A percentile compares a stretch with the other conserved stretches of the same genome.
phyloP scores from a whole-genome alignment of 64 coral and sea anemone genomes.

The Porites lutea region DNA sequence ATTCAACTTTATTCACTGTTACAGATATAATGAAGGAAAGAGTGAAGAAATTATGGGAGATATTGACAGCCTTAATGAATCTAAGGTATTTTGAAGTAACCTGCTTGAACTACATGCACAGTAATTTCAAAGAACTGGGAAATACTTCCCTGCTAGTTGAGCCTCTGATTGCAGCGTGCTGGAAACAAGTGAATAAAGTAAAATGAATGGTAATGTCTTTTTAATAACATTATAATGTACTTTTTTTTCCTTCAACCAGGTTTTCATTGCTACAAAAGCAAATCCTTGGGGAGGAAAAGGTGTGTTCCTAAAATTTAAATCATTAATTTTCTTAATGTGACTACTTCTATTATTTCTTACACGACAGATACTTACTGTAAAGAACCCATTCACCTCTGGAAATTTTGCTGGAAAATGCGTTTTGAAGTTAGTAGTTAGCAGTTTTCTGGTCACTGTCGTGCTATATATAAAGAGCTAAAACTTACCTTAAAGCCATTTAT shows the following conservation, averaged over 20 bases:
- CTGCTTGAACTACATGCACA: not conserved
- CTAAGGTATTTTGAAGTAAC: constrained; percentile 42
- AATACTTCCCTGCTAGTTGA: too few relatives aligned
- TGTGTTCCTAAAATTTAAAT: not conserved
- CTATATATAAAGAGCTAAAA: too few relatives aligned
- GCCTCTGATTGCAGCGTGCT: too few relatives aligned
- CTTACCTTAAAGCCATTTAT: too few relatives aligned
- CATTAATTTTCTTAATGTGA: too few relatives aligned
- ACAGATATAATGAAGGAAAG: constrained; percentile 50
- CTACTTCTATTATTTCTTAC: too few relatives aligned
- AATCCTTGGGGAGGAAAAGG: constrained; percentile 61
- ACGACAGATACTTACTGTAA: too few relatives aligned
- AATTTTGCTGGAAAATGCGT: too few relatives aligned
- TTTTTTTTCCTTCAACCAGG: not conserved
- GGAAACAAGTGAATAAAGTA: too few relatives aligned
- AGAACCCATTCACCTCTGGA: too few relatives aligned
- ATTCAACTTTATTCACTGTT: not conserved
- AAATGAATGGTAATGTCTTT: not conserved
- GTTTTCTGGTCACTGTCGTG: too few relatives aligned
- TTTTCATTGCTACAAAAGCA: constrained; percentile 62
- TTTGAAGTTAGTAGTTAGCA: too few relatives aligned
- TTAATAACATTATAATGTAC: not conserved
- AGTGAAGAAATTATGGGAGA: constrained; percentile 69
- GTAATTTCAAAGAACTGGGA: not conserved
- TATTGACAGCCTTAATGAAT: constrained; percentile 38